phyloP scores from a whole-genome alignment of 2,113 vertebrate genomes.

The Petrocephalus zakoni region DNA sequence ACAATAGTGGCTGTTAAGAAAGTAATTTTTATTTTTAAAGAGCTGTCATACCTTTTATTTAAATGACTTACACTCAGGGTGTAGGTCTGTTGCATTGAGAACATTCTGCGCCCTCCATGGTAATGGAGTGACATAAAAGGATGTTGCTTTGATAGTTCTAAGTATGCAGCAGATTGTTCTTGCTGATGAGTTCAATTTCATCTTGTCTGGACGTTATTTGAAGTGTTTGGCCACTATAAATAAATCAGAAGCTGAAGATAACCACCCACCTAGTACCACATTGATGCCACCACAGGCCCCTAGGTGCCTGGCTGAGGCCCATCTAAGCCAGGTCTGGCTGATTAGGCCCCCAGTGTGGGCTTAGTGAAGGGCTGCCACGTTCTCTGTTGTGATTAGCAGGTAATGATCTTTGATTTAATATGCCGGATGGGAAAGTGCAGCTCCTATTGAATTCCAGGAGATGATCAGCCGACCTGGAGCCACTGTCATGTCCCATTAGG shows the following conservation, averaged over 20 bases:
- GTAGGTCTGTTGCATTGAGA: not conserved
- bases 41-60: not conserved
- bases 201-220: not conserved
- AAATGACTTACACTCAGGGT: not conserved
- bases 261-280: not conserved
- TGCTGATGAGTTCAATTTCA: not conserved
- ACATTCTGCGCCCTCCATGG: not conserved
- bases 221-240: not conserved
- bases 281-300: not conserved
- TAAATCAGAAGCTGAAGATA: not conserved
- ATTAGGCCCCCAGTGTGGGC: not conserved
- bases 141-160: too few species aligned
- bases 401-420: constrained; percentile 77
- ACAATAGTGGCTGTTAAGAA: not conserved
- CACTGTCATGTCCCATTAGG: constrained; percentile 74
- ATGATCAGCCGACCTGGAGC: constrained; percentile 73
- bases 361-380: constrained; percentile 45
- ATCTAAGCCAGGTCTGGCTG: not conserved
- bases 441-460: constrained; percentile 68
- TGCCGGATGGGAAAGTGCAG: constrained; percentile 69
- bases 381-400: constrained; percentile 75
- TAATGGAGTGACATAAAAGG: not conserved
- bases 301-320: not conserved
- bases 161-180: not conserved
- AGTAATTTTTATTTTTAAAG: not conserved